Evolutionary conservation across 2,888 invertebrate species (phyloP).

Genomic region (Perizoma affinitatum): DNA sequence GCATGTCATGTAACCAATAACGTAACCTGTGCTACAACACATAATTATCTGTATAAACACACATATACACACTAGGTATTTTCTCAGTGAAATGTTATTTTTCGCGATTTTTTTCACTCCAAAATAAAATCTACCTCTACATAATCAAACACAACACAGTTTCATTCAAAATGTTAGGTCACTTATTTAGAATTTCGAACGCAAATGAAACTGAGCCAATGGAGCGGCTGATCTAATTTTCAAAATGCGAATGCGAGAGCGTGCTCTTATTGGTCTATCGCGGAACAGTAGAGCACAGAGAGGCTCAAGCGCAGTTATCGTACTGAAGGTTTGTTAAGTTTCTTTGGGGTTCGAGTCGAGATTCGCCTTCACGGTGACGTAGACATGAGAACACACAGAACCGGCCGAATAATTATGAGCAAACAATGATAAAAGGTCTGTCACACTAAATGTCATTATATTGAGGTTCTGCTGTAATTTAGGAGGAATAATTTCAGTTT

Average conservation of each 20-base stretch:
- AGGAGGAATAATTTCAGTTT: no score
- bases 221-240: slow-evolving; percentile 23
- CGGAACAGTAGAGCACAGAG: slow-evolving; percentile 69
- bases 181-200: no score
- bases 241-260: slow-evolving; percentile 36
- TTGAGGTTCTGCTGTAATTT: no score
- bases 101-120: no score
- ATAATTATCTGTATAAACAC: not conserved
- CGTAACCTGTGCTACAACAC: slow-evolving; percentile 29
- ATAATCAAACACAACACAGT: no score
- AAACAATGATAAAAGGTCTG: slow-evolving; percentile 32
- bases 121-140: no score
- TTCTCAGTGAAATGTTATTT: no score
- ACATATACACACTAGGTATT: not conserved
- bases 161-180: no score
- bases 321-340: slow-evolving; percentile 68
- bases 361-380: slow-evolving; percentile 77
- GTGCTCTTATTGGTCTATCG: slow-evolving; percentile 46
- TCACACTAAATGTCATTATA: not conserved
- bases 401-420: slow-evolving; percentile 49
- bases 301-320: slow-evolving; percentile 72
- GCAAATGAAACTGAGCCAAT: no score
- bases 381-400: slow-evolving; percentile 69
- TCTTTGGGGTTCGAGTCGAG: slow-evolving; percentile 66
- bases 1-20: slow-evolving; percentile 3